These are phyloP conservation scores for Eurystomus gularis DNA, from an alignment of 2,113 vertebrate genomes.

Conservation along the genomic window DNA sequence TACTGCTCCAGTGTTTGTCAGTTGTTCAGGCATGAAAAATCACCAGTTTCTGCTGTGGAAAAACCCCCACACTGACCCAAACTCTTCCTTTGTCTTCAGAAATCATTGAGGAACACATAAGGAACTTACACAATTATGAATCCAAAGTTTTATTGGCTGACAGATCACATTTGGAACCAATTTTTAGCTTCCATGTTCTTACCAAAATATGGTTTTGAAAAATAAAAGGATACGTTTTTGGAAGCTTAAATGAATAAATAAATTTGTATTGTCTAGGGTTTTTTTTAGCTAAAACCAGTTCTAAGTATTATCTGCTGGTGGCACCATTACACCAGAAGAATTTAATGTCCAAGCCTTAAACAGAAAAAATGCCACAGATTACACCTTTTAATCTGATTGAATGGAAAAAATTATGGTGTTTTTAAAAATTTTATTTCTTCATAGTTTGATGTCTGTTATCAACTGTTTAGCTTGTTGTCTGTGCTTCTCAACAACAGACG, in stretches of 20 bases:
- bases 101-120: not conserved
- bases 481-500: not conserved
- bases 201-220: not conserved
- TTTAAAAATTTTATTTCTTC: not conserved
- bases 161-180: not conserved
- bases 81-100: not conserved
- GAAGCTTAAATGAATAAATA: not conserved
- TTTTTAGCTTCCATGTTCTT: not conserved
- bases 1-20: not conserved
- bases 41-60: not conserved
- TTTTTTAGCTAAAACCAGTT: conserved; percentile 12
- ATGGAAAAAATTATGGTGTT: not conserved
- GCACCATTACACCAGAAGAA: conserved; percentile 54
- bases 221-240: not conserved
- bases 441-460: not conserved
- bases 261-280: not conserved
- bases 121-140: not conserved
- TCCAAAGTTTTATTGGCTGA: not conserved
- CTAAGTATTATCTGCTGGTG: conserved; percentile 62
- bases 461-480: not conserved
- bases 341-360: not conserved
- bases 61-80: rapidly evolving
- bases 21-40: not conserved
- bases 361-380: not conserved
- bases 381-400: not conserved